phyloP scores from a whole-genome alignment of 2,113 vertebrate genomes.

The Xyrauchen texanus region DNA sequence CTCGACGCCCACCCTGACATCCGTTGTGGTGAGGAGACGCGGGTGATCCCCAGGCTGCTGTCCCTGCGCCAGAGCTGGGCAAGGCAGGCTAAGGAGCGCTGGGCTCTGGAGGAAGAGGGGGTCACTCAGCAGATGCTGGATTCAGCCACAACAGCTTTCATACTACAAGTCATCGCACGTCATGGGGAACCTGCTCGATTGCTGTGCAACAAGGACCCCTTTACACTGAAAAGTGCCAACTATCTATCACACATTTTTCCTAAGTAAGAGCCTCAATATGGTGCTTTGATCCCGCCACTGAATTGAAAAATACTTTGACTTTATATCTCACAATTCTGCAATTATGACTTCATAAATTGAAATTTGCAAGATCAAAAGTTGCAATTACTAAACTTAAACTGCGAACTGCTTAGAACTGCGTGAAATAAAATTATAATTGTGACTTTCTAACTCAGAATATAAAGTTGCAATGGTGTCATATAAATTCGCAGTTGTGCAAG shows the following conservation, averaged over 20 bases:
- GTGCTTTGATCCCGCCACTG: not conserved
- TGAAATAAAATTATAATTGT: no score
- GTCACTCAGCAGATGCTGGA: conserved; percentile 82
- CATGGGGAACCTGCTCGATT: conserved; percentile 84
- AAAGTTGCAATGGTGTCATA: no score
- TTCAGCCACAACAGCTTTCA: conserved; percentile 81
- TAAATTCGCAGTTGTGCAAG: no score
- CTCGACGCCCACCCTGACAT: conserved; percentile 85
- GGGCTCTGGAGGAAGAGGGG: conserved; percentile 79
- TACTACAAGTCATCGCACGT: conserved; percentile 85
- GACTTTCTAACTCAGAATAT: no score
- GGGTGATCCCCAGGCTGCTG: conserved; percentile 84
- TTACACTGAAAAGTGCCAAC: conserved; percentile 82
- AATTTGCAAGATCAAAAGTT: no score
- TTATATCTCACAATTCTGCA: no score
- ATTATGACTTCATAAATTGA: no score
- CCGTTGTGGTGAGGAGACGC: conserved; percentile 87
- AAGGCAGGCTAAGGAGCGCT: conserved; percentile 76
- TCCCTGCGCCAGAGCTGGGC: conserved; percentile 84
- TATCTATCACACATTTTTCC: conserved; percentile 85
- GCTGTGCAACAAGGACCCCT: conserved; percentile 89
- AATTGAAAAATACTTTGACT: not conserved
- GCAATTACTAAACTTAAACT: no score
- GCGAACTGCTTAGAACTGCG: no score
- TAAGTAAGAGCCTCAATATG: conserved; percentile 62